These are phyloP conservation scores for Cephalopachus bancanus DNA, from an alignment of 2,797 vertebrate genomes.

Conservation along the genomic window DNA sequence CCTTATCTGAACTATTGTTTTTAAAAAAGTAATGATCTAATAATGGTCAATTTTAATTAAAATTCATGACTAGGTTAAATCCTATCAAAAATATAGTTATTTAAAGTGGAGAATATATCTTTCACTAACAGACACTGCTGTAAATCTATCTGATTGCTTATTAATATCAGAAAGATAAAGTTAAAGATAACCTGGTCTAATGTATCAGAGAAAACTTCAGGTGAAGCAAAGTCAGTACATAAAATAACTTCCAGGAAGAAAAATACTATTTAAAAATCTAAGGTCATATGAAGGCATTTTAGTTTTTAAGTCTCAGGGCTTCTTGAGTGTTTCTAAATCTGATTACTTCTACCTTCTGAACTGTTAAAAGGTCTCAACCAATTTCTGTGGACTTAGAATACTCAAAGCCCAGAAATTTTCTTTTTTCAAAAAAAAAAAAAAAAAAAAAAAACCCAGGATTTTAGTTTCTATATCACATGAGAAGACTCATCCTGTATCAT, in stretches of 20 bases:
- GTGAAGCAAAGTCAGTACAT: neutral
- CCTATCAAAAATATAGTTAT: neutral
- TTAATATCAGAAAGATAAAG: neutral
- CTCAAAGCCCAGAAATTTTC: neutral
- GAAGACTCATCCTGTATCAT: neutral
- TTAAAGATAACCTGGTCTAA: neutral
- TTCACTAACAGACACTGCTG: neutral
- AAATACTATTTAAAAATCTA: neutral
- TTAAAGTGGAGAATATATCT: neutral
- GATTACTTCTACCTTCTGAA: neutral
- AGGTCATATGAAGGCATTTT: neutral
- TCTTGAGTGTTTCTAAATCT: neutral
- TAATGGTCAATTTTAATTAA: neutral
- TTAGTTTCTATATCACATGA: neutral
- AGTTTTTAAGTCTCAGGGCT: neutral
- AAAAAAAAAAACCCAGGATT: no score
- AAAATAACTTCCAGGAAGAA: neutral
- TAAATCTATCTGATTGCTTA: neutral
- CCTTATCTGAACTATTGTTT: neutral
- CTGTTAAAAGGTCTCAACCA: neutral
- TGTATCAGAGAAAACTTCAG: neutral
- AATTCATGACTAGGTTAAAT: neutral
- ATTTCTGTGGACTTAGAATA: neutral
- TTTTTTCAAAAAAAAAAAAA: neutral
- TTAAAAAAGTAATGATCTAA: neutral